These are phyloP conservation scores for Dermochelys coriacea DNA, from an alignment of 2,797 vertebrate species.

Conservation along the genomic window DNA sequence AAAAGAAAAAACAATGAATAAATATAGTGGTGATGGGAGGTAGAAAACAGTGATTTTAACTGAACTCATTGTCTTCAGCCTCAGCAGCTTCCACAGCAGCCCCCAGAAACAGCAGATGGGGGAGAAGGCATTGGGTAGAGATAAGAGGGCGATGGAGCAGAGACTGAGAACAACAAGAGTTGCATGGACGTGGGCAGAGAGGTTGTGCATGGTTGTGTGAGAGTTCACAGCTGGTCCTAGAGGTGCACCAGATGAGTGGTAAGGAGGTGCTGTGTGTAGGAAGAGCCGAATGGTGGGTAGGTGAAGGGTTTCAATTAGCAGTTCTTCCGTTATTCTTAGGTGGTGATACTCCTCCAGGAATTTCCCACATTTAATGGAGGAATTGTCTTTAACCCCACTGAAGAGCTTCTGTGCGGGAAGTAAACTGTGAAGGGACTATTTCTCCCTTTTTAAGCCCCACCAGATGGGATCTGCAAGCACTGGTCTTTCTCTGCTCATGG, in stretches of 20 bases:
- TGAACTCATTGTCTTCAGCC: not conserved
- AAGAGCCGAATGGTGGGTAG: not conserved
- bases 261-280: not conserved
- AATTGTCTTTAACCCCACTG: not conserved
- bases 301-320: not conserved
- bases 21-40: not conserved
- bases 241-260: not conserved
- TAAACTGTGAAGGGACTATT: fast-evolving
- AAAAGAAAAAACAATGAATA: not conserved
- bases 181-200: not conserved
- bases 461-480: not conserved
- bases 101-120: not conserved
- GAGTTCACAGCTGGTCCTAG: not conserved
- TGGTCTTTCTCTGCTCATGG: not conserved
- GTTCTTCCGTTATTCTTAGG: not conserved
- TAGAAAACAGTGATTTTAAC: not conserved
- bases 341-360: not conserved
- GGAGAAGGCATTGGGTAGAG: not conserved
- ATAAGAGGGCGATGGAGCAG: fast-evolving
- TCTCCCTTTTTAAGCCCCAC: not conserved
- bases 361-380: not conserved
- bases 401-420: not conserved
- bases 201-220: not conserved
- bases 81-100: not conserved
- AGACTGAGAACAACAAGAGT: not conserved